Percentiles rank a stretch among this genome's conserved stretches.
These are phyloP conservation scores for Polydrusus pterygomalis DNA, from an alignment of 2,888 invertebrate genomes.

Conservation along the genomic window DNA sequence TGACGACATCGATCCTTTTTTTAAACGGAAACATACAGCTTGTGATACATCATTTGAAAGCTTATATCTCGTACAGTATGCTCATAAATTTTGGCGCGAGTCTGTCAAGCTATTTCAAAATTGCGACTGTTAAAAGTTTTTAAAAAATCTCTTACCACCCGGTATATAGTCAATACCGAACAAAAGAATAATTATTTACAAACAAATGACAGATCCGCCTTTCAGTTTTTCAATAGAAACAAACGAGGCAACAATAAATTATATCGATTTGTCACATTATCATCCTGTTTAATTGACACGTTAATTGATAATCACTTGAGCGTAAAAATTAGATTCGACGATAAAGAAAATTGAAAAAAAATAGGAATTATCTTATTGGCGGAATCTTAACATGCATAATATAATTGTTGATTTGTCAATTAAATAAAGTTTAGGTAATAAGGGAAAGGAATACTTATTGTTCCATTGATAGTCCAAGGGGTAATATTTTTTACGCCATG, in stretches of 20 bases:
- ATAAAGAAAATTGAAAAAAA: not conserved
- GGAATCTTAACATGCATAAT: not conserved
- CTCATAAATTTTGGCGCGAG: too few relatives aligned
- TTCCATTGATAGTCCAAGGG: too few relatives aligned
- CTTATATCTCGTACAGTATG: too few relatives aligned
- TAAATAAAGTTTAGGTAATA: not conserved
- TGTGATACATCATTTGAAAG: too few relatives aligned
- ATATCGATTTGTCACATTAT: not conserved
- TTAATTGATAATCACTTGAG: slow-evolving; percentile 9
- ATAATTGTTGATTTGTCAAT: not conserved
- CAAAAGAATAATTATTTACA: not conserved
- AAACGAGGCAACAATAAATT: not conserved
- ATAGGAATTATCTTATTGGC: not conserved
- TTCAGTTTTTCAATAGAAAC: not conserved
- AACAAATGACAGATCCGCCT: not conserved
- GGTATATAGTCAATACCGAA: not conserved
- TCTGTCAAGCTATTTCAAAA: too few relatives aligned
- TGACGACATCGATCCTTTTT: too few relatives aligned
- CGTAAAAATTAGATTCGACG: slow-evolving; percentile 5
- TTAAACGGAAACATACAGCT: too few relatives aligned
- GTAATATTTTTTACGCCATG: too few relatives aligned
- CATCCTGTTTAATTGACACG: slow-evolving; percentile 9
- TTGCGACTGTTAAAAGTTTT: too few relatives aligned
- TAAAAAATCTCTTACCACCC: too few relatives aligned
- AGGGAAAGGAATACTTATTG: not conserved